Evolutionary conservation across 2,797 vertebrate species (phyloP).

Genomic region (Sebastiscus albofasciatus): DNA sequence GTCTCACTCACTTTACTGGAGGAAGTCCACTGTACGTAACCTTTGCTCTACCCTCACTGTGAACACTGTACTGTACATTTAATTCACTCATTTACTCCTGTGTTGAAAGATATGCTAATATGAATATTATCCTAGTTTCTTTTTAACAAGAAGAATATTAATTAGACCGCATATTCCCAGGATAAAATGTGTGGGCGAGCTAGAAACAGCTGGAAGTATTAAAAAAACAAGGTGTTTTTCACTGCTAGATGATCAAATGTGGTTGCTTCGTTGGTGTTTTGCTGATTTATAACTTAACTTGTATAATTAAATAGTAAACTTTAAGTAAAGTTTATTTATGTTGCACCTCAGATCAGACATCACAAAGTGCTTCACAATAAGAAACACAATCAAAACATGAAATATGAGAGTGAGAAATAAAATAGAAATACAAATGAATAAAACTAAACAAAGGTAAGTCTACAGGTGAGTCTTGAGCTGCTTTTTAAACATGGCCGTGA

Average conservation of each 20-base stretch:
- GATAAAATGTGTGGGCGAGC: neutral
- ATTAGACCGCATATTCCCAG: neutral
- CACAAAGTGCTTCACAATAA: no score
- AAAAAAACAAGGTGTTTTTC: neutral
- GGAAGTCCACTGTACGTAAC: neutral
- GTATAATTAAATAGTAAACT: neutral
- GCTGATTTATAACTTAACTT: neutral
- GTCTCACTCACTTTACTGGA: constrained; percentile 14
- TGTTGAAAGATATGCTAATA: neutral
- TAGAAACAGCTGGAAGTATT: neutral
- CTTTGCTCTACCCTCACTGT: neutral
- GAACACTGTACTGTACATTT: neutral
- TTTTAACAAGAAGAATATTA: neutral
- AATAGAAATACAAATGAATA: neutral
- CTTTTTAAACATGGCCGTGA: no score
- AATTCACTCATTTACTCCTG: neutral
- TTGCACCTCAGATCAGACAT: neutral
- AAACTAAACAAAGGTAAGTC: neutral
- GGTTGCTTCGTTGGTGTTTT: neutral
- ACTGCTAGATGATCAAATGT: neutral
- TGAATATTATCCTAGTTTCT: neutral
- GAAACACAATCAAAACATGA: neutral
- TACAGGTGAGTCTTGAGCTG: no score
- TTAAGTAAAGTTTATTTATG: neutral
- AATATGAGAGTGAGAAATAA: neutral